A percentile compares a stretch with the other conserved stretches of the same genome.
phyloP scores from a whole-genome alignment of 1,140 invertebrate genomes.

The Camponotus pennsylvanicus region DNA sequence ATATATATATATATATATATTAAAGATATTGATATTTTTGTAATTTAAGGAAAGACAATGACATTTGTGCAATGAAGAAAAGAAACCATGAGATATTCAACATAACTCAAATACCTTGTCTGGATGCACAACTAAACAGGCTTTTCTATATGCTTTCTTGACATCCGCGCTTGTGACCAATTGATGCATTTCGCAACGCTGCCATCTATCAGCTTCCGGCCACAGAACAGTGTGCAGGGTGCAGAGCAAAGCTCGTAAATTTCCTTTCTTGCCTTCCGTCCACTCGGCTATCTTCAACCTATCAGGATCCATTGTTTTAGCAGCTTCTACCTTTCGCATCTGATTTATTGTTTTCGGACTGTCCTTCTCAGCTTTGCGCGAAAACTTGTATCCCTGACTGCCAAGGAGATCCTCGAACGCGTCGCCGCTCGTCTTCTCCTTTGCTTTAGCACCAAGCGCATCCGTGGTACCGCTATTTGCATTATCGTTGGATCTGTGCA shows the following conservation, averaged over 20 bases:
- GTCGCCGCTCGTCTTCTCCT: constrained; percentile 87
- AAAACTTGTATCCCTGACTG: constrained; percentile 94
- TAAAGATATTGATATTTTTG: background rate
- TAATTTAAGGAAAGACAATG: constrained; percentile 49
- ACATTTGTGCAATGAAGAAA: constrained; percentile 17
- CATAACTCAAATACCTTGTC: constrained; percentile 93
- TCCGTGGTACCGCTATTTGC: constrained; percentile 14
- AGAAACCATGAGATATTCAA: background rate
- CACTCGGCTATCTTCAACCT: constrained; percentile 94
- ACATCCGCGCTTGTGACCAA: constrained; percentile 96
- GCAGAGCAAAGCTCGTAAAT: constrained; percentile 97
- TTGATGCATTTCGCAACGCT: constrained; percentile 97
- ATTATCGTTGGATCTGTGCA: constrained; percentile 79
- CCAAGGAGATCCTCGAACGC: constrained; percentile 97
- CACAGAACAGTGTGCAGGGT: constrained; percentile 98
- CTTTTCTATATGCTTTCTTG: constrained; percentile 98
- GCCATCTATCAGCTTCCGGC: constrained; percentile 96
- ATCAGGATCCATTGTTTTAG: constrained; percentile 96
- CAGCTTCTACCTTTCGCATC: constrained; percentile 95
- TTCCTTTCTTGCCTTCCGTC: constrained; percentile 98
- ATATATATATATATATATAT: background rate
- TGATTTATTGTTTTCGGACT: constrained; percentile 96
- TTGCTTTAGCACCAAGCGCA: constrained; percentile 80
- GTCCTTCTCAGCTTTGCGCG: constrained; percentile 90
- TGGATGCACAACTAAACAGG: constrained; percentile 98